Conservation (phyloP, 2,888 invertebrate species). For the Cephonodes hylas region DNA sequence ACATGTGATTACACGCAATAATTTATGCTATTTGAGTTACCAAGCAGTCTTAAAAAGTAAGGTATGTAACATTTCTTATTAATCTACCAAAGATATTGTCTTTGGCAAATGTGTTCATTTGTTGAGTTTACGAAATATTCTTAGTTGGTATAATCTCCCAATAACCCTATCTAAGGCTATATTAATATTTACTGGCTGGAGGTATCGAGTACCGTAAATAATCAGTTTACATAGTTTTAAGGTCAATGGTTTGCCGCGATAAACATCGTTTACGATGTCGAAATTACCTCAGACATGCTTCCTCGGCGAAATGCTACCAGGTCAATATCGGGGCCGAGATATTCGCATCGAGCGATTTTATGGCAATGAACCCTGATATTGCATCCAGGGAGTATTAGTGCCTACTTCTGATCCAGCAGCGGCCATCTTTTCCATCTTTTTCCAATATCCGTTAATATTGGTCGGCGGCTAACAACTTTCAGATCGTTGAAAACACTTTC, state of each 20-base stretch:
- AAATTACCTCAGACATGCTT: constrained; percentile 62
- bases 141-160: not conserved
- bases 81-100: too few relatives aligned
- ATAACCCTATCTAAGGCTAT: not conserved
- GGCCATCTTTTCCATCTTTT: constrained; percentile 66
- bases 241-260: constrained; percentile 54
- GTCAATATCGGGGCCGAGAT: constrained; percentile 66
- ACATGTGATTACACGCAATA: too few relatives aligned
- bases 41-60: too few relatives aligned
- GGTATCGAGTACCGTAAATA: not conserved
- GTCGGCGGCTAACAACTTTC: constrained; percentile 49
- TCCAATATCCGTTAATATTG: constrained; percentile 72
- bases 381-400: constrained; percentile 68
- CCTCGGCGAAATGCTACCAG: constrained; percentile 54
- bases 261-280: constrained; percentile 62
- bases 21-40: too few relatives aligned
- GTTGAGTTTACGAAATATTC: too few relatives aligned
- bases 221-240: constrained; percentile 13
- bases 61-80: too few relatives aligned
- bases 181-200: not conserved
- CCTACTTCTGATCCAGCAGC: constrained; percentile 64
- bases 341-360: constrained; percentile 65
- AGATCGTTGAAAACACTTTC: constrained; percentile 50
- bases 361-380: constrained; percentile 67
- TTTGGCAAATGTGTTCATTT: too few relatives aligned